phyloP scores from a whole-genome alignment of 2,888 invertebrate genomes.

The Temnothorax ravouxi region DNA sequence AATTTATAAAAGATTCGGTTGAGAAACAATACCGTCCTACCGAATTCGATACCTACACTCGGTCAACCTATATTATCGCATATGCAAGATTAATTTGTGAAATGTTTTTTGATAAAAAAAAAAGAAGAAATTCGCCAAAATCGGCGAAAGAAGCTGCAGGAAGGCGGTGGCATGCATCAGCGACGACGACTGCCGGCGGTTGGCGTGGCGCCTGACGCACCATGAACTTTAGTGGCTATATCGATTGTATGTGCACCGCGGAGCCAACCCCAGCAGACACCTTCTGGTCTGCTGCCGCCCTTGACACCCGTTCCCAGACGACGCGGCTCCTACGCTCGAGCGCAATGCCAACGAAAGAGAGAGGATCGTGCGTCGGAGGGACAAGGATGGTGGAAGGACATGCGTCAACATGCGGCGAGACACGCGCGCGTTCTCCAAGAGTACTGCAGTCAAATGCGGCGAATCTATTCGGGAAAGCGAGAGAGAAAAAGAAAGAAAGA shows the following conservation, averaged over 20 bases:
- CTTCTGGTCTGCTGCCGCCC: constrained; percentile 83
- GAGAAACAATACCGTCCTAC: not conserved
- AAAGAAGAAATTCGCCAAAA: not conserved
- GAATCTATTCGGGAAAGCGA: constrained; percentile 9
- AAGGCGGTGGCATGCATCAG: constrained; percentile 36
- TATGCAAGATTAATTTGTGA: not conserved
- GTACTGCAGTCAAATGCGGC: constrained; percentile 28
- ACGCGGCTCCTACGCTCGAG: constrained; percentile 58
- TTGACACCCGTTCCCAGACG: constrained; percentile 80
- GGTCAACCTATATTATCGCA: not conserved
- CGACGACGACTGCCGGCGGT: constrained; percentile 48
- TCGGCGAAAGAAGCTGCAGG: constrained; percentile 31
- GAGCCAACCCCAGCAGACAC: constrained; percentile 80
- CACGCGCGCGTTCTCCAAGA: constrained; percentile 28
- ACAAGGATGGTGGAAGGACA: constrained; percentile 30
- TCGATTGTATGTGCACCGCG: constrained; percentile 82
- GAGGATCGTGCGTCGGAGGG: constrained; percentile 19
- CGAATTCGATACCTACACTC: not conserved
- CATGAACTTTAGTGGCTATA: constrained; percentile 84
- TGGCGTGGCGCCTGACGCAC: constrained; percentile 79
- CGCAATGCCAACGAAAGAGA: constrained; percentile 50
- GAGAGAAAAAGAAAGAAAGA: not conserved
- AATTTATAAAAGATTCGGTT: not conserved
- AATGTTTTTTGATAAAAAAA: not conserved
- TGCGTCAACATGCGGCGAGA: constrained; percentile 48